Base-by-base conservation (phyloP, 2,888 invertebrate species). In the Chloroclystis v-ata region DNA sequence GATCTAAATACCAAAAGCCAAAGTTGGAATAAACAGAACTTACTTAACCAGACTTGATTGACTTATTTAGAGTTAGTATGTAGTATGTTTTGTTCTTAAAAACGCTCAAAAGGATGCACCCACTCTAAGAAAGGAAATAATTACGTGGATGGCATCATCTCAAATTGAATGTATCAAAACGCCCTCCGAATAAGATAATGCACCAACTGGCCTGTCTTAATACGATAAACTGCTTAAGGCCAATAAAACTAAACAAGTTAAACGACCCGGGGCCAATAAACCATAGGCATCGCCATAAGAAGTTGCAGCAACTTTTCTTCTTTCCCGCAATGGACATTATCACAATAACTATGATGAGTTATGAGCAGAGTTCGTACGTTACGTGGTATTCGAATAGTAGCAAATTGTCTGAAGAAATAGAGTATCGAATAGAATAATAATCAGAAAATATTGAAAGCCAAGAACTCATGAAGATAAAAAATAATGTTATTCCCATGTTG, bases 211-310 rank as follows among this genome's bases (percentile, higher is more conserved):
- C 65, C 71, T 71, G 70, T 75, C 78, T 82, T 81, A 78, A 84
- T 78, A 80, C 78, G 77, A 82, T 83, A 83, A 84, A 83, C 78
- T 81, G 67, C 71, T 75, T 70, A 73, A 75, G 66, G 52, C 66
- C 74, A 82, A 83, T 83, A 80, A 83, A 82, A 81, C 76, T 83
- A 79, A 83, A 84, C 76, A 83, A 83, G 81, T 81, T 79, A 76
- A 82, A 79, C 75, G 75, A 67, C 64, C 59, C 60, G 54, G 41
- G 67, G 63, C 67, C 76, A 76, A 80, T 82, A 79, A 82, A 78
- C 68, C 67, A 75, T 62, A 57, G 46, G 63, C 69, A 75, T 62
- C 57, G 46, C 65, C 69, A 61, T 60, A 64, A 60, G 62, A 69
- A 62, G 67, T 65, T 68, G 66, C 67, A 65, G 61, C 64, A 60